phyloP scores from a whole-genome alignment of 2,113 vertebrate species.

The Thalassoma bifasciatum region DNA sequence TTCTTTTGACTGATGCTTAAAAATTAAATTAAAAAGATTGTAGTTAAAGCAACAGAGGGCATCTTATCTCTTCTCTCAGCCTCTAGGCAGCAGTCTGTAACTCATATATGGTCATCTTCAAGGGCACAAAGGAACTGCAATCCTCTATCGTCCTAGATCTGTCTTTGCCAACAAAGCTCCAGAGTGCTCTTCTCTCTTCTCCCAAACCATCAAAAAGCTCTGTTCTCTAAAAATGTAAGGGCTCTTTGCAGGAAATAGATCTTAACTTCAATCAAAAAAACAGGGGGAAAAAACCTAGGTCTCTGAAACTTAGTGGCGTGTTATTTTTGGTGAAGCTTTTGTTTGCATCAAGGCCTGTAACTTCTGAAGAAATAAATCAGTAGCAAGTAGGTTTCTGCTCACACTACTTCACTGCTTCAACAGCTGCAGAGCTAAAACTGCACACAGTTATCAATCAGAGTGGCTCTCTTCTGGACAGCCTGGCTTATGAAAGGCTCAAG shows the following conservation, averaged over 20 bases:
- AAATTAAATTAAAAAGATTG: background rate
- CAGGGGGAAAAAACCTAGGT: slow-evolving; percentile 48
- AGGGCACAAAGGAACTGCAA: slow-evolving; percentile 62
- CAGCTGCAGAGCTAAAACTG: slow-evolving; percentile 52
- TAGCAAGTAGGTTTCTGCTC: slow-evolving; percentile 45
- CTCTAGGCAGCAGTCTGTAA: slow-evolving; percentile 34
- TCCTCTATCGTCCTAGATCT: slow-evolving; percentile 68
- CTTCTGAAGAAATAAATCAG: slow-evolving; percentile 65
- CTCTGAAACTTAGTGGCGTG: slow-evolving; percentile 68
- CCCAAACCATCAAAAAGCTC: slow-evolving; percentile 37
- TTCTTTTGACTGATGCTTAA: slow-evolving; percentile 16
- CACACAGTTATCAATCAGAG: slow-evolving; percentile 42
- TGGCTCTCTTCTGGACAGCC: slow-evolving; percentile 28
- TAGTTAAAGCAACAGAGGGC: slow-evolving; percentile 9
- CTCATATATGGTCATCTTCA: slow-evolving; percentile 64
- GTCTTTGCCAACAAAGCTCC: slow-evolving; percentile 64
- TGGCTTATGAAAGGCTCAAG: slow-evolving; percentile 30
- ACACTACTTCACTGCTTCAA: slow-evolving; percentile 66
- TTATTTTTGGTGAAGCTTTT: slow-evolving; percentile 77
- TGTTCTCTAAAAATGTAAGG: slow-evolving; percentile 55
- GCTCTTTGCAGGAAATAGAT: slow-evolving; percentile 65
- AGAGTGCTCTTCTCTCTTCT: slow-evolving; percentile 39
- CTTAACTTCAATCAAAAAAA: slow-evolving; percentile 55
- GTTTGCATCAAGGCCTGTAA: slow-evolving; percentile 70
- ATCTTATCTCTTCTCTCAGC: slow-evolving; percentile 37